These are phyloP conservation scores for Micoletzkya japonica DNA, from an alignment of 2,888 invertebrate genomes.

Conservation along the genomic window DNA sequence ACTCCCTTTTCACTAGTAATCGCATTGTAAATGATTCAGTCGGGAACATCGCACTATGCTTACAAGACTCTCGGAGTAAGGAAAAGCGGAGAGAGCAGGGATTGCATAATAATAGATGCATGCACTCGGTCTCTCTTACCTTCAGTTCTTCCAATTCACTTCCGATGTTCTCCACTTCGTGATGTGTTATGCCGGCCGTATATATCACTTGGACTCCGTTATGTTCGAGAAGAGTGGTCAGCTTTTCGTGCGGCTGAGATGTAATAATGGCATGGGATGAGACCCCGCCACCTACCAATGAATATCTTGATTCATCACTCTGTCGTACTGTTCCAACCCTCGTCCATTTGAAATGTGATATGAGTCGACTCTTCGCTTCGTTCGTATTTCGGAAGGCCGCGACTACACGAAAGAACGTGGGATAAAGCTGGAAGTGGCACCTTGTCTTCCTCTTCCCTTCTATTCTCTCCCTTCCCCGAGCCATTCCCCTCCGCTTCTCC, in stretches of 20 bases:
- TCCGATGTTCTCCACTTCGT: constrained; percentile 55
- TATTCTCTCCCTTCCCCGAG: background rate
- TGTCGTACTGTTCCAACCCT: constrained; percentile 94
- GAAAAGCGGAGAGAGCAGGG: too few relatives aligned
- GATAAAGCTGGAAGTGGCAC: constrained; percentile 51
- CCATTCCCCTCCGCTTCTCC: background rate
- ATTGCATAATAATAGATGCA: too few relatives aligned
- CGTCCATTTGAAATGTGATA: constrained; percentile 94
- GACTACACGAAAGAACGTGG: constrained; percentile 62
- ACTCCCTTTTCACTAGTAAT: background rate
- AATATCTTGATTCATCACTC: constrained; percentile 84
- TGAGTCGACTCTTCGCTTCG: constrained; percentile 72
- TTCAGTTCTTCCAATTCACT: constrained; percentile 56
- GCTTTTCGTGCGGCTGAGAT: constrained; percentile 59
- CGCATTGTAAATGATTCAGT: too few relatives aligned
- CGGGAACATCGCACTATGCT: background rate
- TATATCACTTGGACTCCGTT: constrained; percentile 47
- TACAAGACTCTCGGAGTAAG: background rate
- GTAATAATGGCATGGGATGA: background rate
- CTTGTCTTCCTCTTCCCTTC: background rate
- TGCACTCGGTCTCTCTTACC: too few relatives aligned
- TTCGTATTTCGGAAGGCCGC: constrained; percentile 59
- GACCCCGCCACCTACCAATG: constrained; percentile 71
- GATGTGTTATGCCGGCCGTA: constrained; percentile 58
- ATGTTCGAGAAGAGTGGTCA: constrained; percentile 58